These are phyloP conservation scores for Cyanocitta stelleri DNA, from an alignment of 2,113 vertebrate genomes.

Conservation along the genomic window DNA sequence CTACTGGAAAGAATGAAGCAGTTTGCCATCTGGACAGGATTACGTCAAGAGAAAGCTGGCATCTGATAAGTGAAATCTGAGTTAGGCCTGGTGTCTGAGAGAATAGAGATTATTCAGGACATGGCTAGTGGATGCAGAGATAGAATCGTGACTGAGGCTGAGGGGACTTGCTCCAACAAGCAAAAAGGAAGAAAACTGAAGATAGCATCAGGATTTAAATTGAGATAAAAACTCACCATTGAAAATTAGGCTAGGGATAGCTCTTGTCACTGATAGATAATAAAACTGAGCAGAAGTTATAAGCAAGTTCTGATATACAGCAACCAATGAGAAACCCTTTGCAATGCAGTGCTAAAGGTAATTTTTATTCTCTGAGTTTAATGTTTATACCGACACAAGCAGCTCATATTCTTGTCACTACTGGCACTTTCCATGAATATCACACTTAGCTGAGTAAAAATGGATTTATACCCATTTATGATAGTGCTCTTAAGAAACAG, in stretches of 20 bases:
- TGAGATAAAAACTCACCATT: background rate
- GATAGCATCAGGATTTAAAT: background rate
- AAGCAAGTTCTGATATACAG: background rate
- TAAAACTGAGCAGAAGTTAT: background rate
- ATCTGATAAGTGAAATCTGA: background rate
- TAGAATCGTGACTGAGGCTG: background rate
- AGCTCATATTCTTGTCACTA: background rate
- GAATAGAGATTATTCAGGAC: background rate
- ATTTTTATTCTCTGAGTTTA: background rate
- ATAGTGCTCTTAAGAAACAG: background rate
- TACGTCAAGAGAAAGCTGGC: background rate
- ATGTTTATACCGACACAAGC: background rate
- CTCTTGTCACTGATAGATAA: background rate
- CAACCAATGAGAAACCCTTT: accelerated
- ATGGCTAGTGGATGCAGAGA: background rate
- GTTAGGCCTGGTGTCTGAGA: background rate
- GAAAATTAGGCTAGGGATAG: background rate
- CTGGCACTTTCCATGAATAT: background rate
- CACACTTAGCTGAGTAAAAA: background rate
- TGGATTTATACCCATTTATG: background rate
- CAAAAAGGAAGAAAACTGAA: background rate
- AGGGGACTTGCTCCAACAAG: background rate
- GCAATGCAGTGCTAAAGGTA: background rate
- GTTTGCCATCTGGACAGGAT: background rate
- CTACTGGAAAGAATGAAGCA: background rate